Evolutionary conservation across 2,888 invertebrate species (phyloP).

Genomic region (Allophyes oxyacanthae): DNA sequence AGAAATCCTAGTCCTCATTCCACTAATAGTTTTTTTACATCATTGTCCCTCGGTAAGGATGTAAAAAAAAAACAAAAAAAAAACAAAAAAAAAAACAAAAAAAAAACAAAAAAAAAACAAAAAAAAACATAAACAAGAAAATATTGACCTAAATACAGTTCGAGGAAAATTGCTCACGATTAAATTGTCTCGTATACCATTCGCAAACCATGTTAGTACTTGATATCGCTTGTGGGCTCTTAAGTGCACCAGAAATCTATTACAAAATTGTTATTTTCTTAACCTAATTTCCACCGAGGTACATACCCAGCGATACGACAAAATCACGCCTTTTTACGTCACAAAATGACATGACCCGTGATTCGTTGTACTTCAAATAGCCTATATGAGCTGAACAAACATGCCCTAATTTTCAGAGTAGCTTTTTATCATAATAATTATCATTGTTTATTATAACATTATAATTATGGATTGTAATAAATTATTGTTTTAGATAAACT

Average conservation of each 20-base stretch:
- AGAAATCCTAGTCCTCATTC: no score
- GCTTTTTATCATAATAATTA: constrained; percentile 44
- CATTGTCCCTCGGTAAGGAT: no score
- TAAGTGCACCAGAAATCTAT: neutral
- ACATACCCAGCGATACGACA: constrained; percentile 20
- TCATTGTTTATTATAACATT: constrained; percentile 33
- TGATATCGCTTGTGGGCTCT: neutral
- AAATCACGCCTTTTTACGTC: constrained; percentile 34
- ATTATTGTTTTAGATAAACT: constrained; percentile 52
- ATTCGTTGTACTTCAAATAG: constrained; percentile 13
- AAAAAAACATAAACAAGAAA: no score
- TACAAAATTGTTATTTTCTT: constrained; percentile 41
- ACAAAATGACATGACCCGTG: constrained; percentile 39
- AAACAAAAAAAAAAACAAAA: no score
- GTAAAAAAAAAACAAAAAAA: no score
- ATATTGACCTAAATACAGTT: no score
- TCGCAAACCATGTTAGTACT: no score
- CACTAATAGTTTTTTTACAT: no score
- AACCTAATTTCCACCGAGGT: constrained; percentile 39
- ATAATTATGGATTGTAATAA: constrained; percentile 36
- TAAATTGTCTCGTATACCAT: no score
- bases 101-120: no score
- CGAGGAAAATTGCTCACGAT: no score
- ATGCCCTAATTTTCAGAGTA: constrained; percentile 37
- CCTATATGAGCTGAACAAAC: constrained; percentile 47